Evolutionary conservation across 2,113 vertebrate species (phyloP).

Genomic region (Dipodomys spectabilis): DNA sequence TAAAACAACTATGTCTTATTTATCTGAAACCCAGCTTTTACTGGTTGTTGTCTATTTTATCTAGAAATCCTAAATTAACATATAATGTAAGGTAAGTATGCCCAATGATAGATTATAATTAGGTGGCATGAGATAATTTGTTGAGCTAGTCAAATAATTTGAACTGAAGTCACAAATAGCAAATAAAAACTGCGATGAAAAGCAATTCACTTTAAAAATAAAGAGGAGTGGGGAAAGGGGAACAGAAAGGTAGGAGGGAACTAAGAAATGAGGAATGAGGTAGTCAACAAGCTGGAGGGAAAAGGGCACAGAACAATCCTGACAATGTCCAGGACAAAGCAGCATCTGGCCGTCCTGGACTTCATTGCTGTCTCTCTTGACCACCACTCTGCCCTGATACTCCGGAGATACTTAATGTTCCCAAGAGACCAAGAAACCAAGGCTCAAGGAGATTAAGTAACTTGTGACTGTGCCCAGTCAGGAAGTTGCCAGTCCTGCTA

Average conservation of each 20-base stretch:
- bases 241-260: not conserved
- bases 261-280: not conserved
- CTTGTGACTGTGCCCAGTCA: not conserved
- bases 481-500: not conserved
- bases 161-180: slow-evolving; percentile 16
- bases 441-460: not conserved
- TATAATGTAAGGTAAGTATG: not conserved
- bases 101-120: not conserved
- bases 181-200: not conserved
- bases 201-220: not conserved
- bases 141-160: slow-evolving; percentile 21
- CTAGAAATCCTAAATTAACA: slow-evolving; percentile 45
- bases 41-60: slow-evolving; percentile 1
- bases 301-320: no score
- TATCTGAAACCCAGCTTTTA: slow-evolving; percentile 46
- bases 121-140: not conserved
- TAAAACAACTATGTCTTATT: not conserved
- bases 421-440: not conserved
- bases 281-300: not conserved
- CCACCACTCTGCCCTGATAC: not conserved
- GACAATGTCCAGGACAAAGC: not conserved
- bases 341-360: no score
- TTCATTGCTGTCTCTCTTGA: not conserved
- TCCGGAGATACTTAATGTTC: not conserved
- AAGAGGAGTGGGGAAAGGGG: not conserved